A percentile compares a stretch with the other conserved stretches of the same genome.
Conservation (phyloP, 2,888 invertebrate species). For the Cheilosia pagana region DNA sequence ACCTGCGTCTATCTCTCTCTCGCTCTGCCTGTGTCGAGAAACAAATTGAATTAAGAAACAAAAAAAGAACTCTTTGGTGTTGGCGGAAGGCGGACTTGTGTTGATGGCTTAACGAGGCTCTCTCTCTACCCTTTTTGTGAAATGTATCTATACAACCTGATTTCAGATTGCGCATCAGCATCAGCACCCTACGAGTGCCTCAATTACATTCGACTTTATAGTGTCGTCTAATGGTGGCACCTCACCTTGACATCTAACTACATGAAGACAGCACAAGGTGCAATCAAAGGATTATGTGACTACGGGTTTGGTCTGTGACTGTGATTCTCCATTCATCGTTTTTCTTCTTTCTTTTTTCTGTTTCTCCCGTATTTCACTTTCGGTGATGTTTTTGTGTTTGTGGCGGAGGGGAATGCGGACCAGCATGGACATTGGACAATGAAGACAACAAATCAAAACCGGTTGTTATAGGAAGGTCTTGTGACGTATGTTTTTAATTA, state of each 20-base stretch:
- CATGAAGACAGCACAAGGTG: slow-evolving; percentile 43
- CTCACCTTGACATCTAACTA: slow-evolving; percentile 42
- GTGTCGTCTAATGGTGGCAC: slow-evolving; percentile 49
- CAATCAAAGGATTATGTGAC: slow-evolving; percentile 44
- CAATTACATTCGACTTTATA: slow-evolving; percentile 58
- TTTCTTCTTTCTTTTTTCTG: neutral
- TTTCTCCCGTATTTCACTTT: neutral
- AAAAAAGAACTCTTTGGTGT: slow-evolving; percentile 3
- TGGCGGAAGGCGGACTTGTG: too few species aligned
- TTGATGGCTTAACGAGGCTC: neutral
- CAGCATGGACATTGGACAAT: neutral
- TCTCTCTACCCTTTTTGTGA: neutral
- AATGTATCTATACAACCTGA: slow-evolving; percentile 25
- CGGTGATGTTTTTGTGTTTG: neutral
- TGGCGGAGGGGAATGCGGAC: neutral
- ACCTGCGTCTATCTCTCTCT: too few species aligned
- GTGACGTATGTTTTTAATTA: slow-evolving; percentile 45
- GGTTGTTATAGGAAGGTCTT: too few species aligned
- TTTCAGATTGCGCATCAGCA: slow-evolving; percentile 25
- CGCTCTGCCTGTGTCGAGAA: neutral
- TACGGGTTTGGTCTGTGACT: neutral
- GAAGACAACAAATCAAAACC: slow-evolving; percentile 6
- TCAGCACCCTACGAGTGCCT: slow-evolving; percentile 29
- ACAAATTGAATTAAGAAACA: slow-evolving; percentile 38
- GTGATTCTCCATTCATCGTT: neutral